Conservation (phyloP, 1,140 invertebrate genomes). For the Sitobion miscanthi region DNA sequence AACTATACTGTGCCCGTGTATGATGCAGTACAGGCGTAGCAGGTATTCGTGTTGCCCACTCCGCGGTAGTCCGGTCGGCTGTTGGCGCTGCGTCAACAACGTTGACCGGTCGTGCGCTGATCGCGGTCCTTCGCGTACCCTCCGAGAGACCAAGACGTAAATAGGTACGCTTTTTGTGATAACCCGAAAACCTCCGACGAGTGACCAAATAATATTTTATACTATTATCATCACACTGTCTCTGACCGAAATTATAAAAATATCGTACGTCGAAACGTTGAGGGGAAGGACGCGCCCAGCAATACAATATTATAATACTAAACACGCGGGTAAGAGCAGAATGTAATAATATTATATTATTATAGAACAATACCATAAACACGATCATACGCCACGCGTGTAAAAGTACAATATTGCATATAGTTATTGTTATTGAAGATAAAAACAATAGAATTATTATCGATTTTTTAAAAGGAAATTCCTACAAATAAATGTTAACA, state of each 20-base stretch:
- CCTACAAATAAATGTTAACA: too few relatives aligned
- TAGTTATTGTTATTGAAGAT: too few relatives aligned
- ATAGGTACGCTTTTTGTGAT: background rate
- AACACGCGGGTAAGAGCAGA: background rate
- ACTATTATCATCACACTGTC: background rate
- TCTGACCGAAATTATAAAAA: background rate
- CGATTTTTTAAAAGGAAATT: too few relatives aligned
- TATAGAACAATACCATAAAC: background rate
- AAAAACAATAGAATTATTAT: too few relatives aligned
- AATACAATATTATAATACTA: background rate
- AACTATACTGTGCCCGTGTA: background rate
- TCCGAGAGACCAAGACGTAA: too few relatives aligned
- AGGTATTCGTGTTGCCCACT: background rate
- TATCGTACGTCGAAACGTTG: background rate
- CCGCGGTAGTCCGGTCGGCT: background rate
- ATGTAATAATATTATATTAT: background rate
- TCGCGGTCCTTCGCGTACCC: too few relatives aligned
- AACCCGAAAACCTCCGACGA: background rate
- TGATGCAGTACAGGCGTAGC: background rate
- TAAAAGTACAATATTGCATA: background rate
- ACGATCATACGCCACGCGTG: background rate
- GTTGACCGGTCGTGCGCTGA: background rate
- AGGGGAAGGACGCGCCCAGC: background rate
- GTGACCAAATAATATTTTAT: background rate
- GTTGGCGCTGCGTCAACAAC: background rate